phyloP scores from a whole-genome alignment of 2,888 invertebrate genomes.

The Ochropleura leucogaster region DNA sequence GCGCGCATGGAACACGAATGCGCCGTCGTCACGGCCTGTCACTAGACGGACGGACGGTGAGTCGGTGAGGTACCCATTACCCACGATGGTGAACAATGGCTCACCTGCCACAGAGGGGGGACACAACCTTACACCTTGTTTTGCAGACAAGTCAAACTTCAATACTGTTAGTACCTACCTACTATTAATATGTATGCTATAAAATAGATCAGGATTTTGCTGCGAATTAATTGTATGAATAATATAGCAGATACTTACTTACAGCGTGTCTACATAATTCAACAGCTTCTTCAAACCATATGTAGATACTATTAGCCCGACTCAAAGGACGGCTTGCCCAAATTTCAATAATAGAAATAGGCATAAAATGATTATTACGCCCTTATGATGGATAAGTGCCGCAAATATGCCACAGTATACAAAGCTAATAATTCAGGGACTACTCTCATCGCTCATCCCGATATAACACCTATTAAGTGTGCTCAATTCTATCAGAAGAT shows the following conservation, averaged over 20 bases:
- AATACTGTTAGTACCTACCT: no score
- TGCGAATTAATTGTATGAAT: neutral
- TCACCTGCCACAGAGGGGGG: no score
- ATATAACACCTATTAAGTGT: constrained; percentile 13
- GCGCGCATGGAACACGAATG: no score
- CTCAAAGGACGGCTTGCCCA: neutral
- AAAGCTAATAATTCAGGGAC: constrained; percentile 37
- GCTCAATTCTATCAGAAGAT: constrained; percentile 28
- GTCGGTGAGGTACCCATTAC: no score
- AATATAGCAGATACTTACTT: neutral
- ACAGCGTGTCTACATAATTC: constrained; percentile 1
- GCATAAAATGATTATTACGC: constrained; percentile 32
- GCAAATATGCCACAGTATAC: constrained; percentile 45
- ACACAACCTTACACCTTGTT: no score
- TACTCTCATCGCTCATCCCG: constrained; percentile 44
- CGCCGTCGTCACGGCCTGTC: no score
- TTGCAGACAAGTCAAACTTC: no score
- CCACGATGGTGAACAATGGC: no score
- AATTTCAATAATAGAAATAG: constrained; percentile 13
- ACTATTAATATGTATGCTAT: neutral
- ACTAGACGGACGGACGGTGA: no score
- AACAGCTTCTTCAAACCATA: constrained; percentile 14
- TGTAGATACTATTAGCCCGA: neutral
- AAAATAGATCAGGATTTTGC: neutral
- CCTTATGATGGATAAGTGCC: constrained; percentile 47